Percentiles rank a stretch among this genome's conserved stretches.
phyloP scores from a whole-genome alignment of 1,140 invertebrate genomes.

The Paraescarpia echinospica region DNA sequence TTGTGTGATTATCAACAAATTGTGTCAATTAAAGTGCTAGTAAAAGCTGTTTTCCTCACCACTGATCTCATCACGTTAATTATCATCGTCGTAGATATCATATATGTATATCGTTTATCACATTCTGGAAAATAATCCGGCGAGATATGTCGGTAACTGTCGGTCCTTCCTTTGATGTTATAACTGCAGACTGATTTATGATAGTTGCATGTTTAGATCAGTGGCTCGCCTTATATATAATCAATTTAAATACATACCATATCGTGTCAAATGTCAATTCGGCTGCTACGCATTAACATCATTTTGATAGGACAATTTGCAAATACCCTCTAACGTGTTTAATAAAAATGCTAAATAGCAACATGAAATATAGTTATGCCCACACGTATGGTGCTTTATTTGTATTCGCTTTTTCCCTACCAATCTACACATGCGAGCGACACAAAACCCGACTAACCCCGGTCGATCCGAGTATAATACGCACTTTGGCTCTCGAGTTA shows the following conservation, averaged over 20 bases:
- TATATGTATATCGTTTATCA: not conserved
- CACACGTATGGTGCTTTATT: not conserved
- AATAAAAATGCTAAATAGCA: not conserved
- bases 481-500: not conserved
- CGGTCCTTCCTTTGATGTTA: not conserved
- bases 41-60: not conserved
- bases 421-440: not conserved
- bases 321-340: not conserved
- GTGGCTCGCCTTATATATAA: not conserved
- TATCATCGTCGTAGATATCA: too few species aligned
- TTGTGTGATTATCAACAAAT: not conserved
- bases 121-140: not conserved
- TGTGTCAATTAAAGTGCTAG: not conserved
- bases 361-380: conserved; percentile 6
- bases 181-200: not conserved
- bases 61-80: not conserved
- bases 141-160: not conserved
- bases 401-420: not conserved
- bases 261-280: not conserved
- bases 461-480: not conserved
- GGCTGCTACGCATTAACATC: not conserved
- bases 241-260: not conserved
- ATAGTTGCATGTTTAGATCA: not conserved
- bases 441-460: not conserved
- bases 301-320: not conserved